These are phyloP conservation scores for Macrosiphum euphorbiae DNA, from an alignment of 2,888 invertebrate species.

Conservation along the genomic window DNA sequence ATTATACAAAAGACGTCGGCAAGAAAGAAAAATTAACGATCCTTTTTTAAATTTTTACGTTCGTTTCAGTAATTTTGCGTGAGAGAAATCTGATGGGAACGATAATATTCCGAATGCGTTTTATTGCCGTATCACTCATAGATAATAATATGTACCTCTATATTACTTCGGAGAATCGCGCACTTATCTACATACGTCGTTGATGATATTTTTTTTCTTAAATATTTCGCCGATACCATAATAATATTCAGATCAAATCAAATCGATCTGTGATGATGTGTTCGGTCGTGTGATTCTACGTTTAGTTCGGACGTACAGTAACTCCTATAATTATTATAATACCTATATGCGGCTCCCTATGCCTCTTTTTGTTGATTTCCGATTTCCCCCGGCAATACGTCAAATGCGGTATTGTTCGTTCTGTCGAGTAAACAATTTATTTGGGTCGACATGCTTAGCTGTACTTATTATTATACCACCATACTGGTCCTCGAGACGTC, in stretches of 20 bases:
- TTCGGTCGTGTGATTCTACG: background rate
- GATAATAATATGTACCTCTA: no score
- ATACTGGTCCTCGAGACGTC: background rate
- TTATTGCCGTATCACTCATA: background rate
- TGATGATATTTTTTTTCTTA: background rate
- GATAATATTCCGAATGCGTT: background rate
- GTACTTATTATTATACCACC: background rate
- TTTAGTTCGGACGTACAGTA: background rate
- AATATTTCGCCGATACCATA: background rate
- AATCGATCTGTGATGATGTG: background rate
- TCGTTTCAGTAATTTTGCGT: background rate
- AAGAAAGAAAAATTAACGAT: background rate
- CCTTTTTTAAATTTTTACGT: background rate
- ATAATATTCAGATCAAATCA: background rate
- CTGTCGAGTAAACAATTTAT: background rate
- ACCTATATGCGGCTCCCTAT: background rate
- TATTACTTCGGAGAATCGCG: background rate
- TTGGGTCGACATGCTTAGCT: background rate
- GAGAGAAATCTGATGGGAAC: conserved; percentile 16
- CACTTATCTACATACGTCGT: background rate
- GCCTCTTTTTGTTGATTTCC: background rate
- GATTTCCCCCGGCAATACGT: background rate
- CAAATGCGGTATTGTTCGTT: background rate
- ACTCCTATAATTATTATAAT: background rate
- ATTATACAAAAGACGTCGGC: background rate